These are phyloP conservation scores for Thera britannica DNA, from an alignment of 2,888 invertebrate species.

Conservation along the genomic window DNA sequence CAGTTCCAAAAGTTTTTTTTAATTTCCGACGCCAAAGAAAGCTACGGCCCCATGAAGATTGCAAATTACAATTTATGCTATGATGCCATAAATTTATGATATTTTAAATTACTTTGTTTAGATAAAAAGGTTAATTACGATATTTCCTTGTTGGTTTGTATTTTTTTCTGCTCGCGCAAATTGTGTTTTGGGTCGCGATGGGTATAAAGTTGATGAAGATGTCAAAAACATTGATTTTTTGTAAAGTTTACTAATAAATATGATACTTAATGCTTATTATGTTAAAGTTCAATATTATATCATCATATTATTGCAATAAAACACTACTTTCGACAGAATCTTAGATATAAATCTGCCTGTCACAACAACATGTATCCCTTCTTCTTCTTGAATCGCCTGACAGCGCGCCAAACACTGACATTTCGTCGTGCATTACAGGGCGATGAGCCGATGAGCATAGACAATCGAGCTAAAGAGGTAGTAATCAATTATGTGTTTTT, in stretches of 20 bases:
- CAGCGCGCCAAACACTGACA: too few relatives aligned
- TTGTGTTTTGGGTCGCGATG: neutral
- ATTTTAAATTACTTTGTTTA: neutral
- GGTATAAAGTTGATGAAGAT: neutral
- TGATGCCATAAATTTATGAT: neutral
- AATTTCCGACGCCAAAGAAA: neutral
- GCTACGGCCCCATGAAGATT: neutral
- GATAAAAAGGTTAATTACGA: neutral
- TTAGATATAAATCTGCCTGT: too few relatives aligned
- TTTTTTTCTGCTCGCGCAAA: neutral
- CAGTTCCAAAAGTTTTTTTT: neutral
- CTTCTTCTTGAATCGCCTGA: too few relatives aligned
- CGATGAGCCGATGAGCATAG: too few relatives aligned
- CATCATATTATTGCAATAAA: too few relatives aligned
- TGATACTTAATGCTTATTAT: too few relatives aligned
- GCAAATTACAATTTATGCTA: neutral
- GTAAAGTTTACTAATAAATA: neutral
- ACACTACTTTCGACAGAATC: too few relatives aligned
- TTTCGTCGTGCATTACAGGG: too few relatives aligned
- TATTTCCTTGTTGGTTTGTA: neutral
- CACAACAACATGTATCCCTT: too few relatives aligned
- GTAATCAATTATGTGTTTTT: too few relatives aligned
- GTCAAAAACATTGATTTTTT: neutral
- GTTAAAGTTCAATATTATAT: too few relatives aligned
- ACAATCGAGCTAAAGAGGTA: too few relatives aligned